Evolutionary conservation across 1,140 invertebrate species (phyloP).

Genomic region (Ceratosolen solmsi): DNA sequence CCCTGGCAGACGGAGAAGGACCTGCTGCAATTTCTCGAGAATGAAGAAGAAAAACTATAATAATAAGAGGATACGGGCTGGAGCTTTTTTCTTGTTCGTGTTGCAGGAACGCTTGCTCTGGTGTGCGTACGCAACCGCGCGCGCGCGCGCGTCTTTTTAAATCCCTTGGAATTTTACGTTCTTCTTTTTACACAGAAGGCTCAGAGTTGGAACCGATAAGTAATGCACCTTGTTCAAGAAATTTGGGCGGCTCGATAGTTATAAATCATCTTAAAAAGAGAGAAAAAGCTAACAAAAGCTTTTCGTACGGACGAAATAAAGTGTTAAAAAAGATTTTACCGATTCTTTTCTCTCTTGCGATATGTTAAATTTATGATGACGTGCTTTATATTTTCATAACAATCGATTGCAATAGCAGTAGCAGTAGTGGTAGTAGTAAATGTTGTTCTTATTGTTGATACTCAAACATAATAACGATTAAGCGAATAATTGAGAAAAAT

Average conservation of each 20-base stretch:
- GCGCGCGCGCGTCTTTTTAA: slow-evolving; percentile 35
- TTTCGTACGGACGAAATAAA: not conserved
- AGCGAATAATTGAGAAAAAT: too few species aligned
- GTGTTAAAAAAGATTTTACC: not conserved
- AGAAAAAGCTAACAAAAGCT: not conserved
- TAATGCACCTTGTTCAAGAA: slow-evolving; percentile 11
- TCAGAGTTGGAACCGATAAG: slow-evolving; percentile 17
- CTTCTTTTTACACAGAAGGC: not conserved
- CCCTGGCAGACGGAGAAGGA: slow-evolving; percentile 48
- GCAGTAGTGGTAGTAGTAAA: too few species aligned
- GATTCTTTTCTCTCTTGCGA: not conserved
- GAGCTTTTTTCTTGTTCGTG: slow-evolving; percentile 2
- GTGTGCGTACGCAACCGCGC: not conserved
- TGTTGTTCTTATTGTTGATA: too few species aligned
- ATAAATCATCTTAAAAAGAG: not conserved
- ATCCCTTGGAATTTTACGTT: slow-evolving; percentile 41
- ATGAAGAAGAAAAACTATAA: slow-evolving; percentile 27
- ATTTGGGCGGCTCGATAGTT: not conserved
- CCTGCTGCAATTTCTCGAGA: slow-evolving; percentile 57
- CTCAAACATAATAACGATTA: too few species aligned
- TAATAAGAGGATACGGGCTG: slow-evolving; percentile 42
- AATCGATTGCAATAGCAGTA: too few species aligned
- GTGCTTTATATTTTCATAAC: too few species aligned
- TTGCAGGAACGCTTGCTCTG: not conserved
- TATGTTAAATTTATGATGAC: too few species aligned